Conservation (phyloP, 2,113 vertebrate species). For the Callorhinus ursinus region DNA sequence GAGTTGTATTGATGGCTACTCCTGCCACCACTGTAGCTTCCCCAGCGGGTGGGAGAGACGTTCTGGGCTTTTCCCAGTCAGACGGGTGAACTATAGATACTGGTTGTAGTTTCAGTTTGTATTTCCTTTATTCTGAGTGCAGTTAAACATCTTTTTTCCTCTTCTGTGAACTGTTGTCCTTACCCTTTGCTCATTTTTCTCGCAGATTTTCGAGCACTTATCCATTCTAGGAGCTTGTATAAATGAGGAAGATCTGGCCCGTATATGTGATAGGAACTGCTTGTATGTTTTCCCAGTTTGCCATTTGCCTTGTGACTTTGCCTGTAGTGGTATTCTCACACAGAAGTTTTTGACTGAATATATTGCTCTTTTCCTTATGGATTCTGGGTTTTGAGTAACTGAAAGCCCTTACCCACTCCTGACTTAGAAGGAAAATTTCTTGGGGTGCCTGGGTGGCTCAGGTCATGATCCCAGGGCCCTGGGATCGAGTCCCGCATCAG, state of each 20-base stretch:
- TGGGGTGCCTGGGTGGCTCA: neutral
- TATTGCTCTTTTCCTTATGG: neutral
- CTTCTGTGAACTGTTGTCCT: neutral
- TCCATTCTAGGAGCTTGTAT: neutral
- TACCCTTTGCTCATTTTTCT: neutral
- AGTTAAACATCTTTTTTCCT: neutral
- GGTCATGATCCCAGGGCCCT: no score
- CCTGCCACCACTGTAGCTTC: neutral
- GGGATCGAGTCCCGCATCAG: no score
- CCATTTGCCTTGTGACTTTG: neutral
- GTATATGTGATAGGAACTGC: neutral
- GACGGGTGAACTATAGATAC: neutral
- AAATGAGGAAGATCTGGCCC: neutral
- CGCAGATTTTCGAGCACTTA: neutral
- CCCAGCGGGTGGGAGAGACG: neutral
- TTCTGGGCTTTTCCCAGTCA: neutral
- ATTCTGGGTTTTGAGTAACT: constrained; percentile 38
- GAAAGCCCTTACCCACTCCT: neutral
- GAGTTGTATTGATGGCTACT: no score
- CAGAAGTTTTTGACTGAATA: neutral
- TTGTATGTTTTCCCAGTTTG: neutral
- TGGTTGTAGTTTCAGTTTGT: neutral
- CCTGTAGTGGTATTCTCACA: neutral
- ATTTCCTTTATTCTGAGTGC: neutral
- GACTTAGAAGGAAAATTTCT: constrained; percentile 20